phyloP scores from a whole-genome alignment of 2,797 vertebrate genomes.

The Caiman crocodilus region DNA sequence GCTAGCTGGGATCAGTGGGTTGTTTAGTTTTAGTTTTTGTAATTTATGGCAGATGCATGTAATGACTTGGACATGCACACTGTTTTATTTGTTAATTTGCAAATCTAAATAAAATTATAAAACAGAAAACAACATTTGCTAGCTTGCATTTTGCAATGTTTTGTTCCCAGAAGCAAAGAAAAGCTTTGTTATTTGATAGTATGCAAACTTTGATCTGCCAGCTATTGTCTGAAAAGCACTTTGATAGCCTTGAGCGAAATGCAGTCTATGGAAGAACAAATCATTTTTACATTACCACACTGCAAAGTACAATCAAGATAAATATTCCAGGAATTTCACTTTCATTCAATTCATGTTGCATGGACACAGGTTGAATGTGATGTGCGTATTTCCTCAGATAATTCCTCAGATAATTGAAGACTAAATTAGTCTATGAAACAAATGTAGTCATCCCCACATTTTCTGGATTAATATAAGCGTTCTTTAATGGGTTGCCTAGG shows the following conservation, averaged over 20 bases:
- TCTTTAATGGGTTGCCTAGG: background rate
- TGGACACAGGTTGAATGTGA: background rate
- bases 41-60: background rate
- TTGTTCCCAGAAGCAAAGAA: background rate
- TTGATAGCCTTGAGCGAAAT: background rate
- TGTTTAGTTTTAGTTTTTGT: background rate
- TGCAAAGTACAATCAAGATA: background rate
- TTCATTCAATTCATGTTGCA: background rate
- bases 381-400: background rate
- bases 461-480: background rate
- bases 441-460: accelerated
- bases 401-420: background rate
- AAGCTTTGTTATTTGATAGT: background rate
- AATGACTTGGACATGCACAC: background rate
- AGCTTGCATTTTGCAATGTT: background rate
- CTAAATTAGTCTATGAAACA: background rate
- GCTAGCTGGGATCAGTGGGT: background rate
- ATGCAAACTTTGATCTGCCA: background rate
- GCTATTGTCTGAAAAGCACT: background rate
- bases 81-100: background rate
- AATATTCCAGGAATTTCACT: background rate
- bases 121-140: background rate
- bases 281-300: background rate
- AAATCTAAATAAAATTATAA: background rate
- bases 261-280: too few species aligned